Conservation (phyloP, 2,888 invertebrate species). For the Micropterix aruncella region DNA sequence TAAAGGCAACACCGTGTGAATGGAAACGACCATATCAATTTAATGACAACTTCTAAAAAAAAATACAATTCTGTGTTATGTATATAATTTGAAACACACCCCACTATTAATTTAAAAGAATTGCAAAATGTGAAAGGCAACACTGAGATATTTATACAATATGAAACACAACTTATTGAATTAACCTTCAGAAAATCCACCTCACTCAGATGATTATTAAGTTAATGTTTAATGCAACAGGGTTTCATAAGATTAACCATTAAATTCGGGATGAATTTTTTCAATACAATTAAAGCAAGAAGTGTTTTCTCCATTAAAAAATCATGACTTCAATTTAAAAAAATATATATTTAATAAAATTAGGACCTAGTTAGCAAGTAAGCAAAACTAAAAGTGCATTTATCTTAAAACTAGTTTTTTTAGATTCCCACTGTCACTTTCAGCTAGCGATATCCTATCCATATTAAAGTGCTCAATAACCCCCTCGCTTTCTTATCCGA, state of each 20-base stretch:
- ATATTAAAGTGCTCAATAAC: too few species aligned
- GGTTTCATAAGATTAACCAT: constrained; percentile 1
- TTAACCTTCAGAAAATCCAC: not conserved
- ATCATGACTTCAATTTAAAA: not conserved
- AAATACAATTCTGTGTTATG: not conserved
- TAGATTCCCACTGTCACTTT: constrained; percentile 1
- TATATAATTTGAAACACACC: too few species aligned
- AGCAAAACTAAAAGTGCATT: not conserved
- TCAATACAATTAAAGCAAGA: not conserved
- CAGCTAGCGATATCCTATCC: constrained; percentile 2
- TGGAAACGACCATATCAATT: not conserved
- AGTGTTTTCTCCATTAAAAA: not conserved
- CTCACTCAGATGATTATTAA: too few species aligned
- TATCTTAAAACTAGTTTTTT: constrained; percentile 1
- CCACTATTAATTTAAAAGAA: too few species aligned
- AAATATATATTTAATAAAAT: not conserved
- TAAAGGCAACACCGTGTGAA: not conserved
- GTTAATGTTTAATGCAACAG: constrained; percentile 1
- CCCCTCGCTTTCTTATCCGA: too few species aligned
- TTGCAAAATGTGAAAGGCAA: too few species aligned
- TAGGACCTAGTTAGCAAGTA: not conserved
- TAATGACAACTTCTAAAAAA: not conserved
- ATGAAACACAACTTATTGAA: too few species aligned
- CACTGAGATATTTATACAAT: too few species aligned
- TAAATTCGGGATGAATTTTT: not conserved